Conservation (phyloP, 2,797 vertebrate genomes). For the Halcyon leucocephala region DNA sequence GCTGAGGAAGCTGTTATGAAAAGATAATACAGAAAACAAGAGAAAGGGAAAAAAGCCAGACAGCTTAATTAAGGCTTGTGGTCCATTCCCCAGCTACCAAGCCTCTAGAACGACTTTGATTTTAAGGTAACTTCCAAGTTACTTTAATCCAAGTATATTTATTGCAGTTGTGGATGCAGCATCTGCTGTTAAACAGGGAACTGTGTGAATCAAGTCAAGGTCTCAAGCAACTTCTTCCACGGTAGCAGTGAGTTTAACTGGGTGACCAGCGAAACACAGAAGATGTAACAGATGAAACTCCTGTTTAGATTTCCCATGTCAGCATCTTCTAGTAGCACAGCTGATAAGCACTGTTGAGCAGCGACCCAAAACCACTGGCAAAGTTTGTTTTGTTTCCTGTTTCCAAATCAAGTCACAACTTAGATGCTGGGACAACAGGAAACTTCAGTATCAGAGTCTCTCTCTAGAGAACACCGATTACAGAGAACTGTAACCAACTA, state of each 20-base stretch:
- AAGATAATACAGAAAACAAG: slow-evolving; percentile 1
- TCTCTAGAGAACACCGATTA: background rate
- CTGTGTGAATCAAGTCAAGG: background rate
- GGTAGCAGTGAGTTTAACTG: background rate
- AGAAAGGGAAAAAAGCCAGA: background rate
- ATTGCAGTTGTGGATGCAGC: background rate
- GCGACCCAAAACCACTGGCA: background rate
- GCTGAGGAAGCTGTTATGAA: background rate
- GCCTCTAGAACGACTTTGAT: background rate
- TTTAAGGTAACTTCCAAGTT: background rate
- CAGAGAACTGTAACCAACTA: background rate
- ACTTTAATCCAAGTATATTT: background rate
- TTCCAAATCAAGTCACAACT: slow-evolving; percentile 38
- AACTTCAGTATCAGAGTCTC: background rate
- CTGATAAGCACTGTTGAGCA: background rate
- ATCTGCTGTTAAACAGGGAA: background rate
- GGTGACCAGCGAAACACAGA: background rate
- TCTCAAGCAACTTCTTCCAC: background rate
- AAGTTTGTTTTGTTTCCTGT: slow-evolving; percentile 42
- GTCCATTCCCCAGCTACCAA: background rate
- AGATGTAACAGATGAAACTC: background rate
- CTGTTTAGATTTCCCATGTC: background rate
- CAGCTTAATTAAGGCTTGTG: background rate
- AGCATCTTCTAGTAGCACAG: background rate
- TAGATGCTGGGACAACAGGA: slow-evolving; percentile 25